These are phyloP conservation scores for Sinodicranocentrus sp. DNA, from an alignment of 2,888 invertebrate species.

Conservation along the genomic window DNA sequence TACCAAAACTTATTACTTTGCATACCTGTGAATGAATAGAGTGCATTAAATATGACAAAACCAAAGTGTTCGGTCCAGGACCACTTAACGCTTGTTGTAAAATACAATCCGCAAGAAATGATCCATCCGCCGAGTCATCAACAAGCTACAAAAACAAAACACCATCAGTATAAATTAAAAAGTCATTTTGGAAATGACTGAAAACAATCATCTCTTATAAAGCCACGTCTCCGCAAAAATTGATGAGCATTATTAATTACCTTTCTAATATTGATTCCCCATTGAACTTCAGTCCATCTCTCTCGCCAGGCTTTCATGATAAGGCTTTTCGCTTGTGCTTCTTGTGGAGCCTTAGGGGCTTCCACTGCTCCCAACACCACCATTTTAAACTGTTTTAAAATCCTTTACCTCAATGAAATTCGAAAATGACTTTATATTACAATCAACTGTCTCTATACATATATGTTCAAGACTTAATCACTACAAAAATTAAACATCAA, in stretches of 20 bases:
- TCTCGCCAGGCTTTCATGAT: conserved; percentile 93
- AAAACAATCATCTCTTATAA: no score
- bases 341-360: conserved; percentile 32
- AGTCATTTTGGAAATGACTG: background rate
- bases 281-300: conserved; percentile 96
- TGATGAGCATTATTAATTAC: conserved; percentile 78
- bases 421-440: no score
- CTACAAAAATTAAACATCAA: no score
- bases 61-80: conserved; percentile 93
- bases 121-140: conserved; percentile 77
- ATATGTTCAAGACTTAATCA: no score
- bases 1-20: background rate
- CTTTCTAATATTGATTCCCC: conserved; percentile 98
- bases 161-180: background rate
- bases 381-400: no score
- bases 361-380: background rate
- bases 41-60: conserved; percentile 94
- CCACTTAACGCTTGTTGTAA: conserved; percentile 96
- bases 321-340: conserved; percentile 71
- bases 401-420: no score
- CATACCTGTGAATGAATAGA: conserved; percentile 89
- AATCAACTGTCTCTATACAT: no score
- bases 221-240: no score
- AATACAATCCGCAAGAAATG: conserved; percentile 90
- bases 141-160: conserved; percentile 63